Base-by-base conservation (phyloP, 2,797 vertebrate species). In the Notolepis coatsorum region DNA sequence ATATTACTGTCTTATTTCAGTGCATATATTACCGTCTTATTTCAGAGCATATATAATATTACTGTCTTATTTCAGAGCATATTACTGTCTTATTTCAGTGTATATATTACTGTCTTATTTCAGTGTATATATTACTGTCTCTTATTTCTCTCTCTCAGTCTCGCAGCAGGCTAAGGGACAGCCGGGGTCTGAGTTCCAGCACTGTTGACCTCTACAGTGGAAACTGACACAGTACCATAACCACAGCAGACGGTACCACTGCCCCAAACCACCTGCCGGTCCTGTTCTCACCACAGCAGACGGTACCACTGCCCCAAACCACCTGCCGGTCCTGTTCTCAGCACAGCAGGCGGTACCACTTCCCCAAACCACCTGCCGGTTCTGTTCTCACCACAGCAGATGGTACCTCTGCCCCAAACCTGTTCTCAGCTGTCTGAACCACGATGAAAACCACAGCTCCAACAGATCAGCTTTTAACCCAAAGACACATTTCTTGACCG, bases 101-200 rank as follows among this genome's bases (percentile, higher is more conserved):
- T n/a, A n/a, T n/a, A n/a, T n/a, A n/a, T n/a, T n/a, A n/a, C n/a
- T n/a, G n/a, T n/a, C n/a, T n/a, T n/a, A n/a, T n/a, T n/a, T n/a
- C n/a, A n/a, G n/a, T n/a, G n/a, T n/a, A n/a, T n/a, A n/a, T n/a
- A n/a, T n/a, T n/a, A n/a, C n/a, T n/a, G 37, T 5, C 46, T 25
- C 0, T 51, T 52, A 9, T 17, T 7, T 46, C 4, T 57, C 0
- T 39, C 0, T 18, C 1, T 65, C 71, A 98, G 96, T 90, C 71
- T 49, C 91, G 91, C 9, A 51, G 90, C 79, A 61, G 85, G 81
- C 88, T 95, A 20, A 90, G 81, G 1, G 90, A 91, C 58, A 95
- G 89, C 42, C 89, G 94, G 24, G 95, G 94, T 23, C 83, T 95
- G 81, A 98, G 97, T 78, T 96, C 95, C 91, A 98, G 97, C 91